These are phyloP conservation scores for Dicycla oo DNA, from an alignment of 2,888 invertebrate species.

Conservation along the genomic window DNA sequence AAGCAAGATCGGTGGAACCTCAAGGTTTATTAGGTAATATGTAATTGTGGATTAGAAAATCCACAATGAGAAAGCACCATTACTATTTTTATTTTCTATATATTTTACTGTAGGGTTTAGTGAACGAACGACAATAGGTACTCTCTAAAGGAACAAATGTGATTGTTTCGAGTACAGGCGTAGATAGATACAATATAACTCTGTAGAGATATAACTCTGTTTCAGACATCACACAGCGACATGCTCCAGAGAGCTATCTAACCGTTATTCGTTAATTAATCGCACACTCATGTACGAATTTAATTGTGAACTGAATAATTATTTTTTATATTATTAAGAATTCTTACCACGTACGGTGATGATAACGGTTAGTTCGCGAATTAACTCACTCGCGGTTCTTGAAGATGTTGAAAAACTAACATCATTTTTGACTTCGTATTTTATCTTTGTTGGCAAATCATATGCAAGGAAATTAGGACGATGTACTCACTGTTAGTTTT, in stretches of 20 bases:
- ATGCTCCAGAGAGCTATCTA: conserved; percentile 58
- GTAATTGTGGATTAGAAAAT: neutral
- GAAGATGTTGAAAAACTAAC: conserved; percentile 59
- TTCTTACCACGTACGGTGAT: conserved; percentile 43
- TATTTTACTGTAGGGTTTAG: neutral
- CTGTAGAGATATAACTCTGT: conserved; percentile 5
- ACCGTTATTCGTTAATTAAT: conserved; percentile 70
- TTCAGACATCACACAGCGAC: conserved; percentile 37
- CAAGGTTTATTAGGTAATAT: neutral
- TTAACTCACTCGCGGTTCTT: conserved; percentile 55
- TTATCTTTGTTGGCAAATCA: conserved; percentile 58
- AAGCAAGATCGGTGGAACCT: neutral
- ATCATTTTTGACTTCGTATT: conserved; percentile 43
- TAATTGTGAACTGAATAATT: conserved; percentile 68
- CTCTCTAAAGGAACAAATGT: neutral
- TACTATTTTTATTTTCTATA: neutral
- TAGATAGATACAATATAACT: neutral
- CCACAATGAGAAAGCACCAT: neutral
- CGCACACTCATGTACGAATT: conserved; percentile 61
- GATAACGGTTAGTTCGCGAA: conserved; percentile 71
- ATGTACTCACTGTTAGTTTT: conserved; percentile 65
- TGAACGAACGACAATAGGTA: neutral
- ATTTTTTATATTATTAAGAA: conserved; percentile 58
- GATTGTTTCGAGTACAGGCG: neutral
- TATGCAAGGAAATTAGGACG: conserved; percentile 68